phyloP scores from a whole-genome alignment of 2,888 invertebrate genomes.

The Nycteola revayana region DNA sequence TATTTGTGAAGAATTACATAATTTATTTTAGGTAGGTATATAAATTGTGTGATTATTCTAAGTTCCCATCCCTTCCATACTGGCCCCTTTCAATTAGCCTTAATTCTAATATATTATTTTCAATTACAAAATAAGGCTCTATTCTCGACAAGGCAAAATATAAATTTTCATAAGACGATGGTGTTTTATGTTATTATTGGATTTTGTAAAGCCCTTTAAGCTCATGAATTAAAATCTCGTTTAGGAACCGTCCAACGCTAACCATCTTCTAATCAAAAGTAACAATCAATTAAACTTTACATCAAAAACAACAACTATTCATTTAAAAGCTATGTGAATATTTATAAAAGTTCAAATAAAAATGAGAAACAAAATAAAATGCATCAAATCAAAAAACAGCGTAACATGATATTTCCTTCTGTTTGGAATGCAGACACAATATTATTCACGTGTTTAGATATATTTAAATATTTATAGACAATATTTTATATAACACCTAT shows the following conservation, averaged over 20 bases:
- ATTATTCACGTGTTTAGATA: slow-evolving; percentile 48
- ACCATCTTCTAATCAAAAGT: slow-evolving; percentile 48
- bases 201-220: slow-evolving; percentile 41
- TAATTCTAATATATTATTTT: slow-evolving; percentile 50
- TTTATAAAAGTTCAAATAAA: slow-evolving; percentile 23
- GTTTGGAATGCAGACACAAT: slow-evolving; percentile 55
- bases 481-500: slow-evolving; percentile 51
- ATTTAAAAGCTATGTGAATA: slow-evolving; percentile 45
- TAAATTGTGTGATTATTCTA: slow-evolving; percentile 29
- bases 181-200: slow-evolving; percentile 27
- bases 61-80: slow-evolving; percentile 43
- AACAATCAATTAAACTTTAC: slow-evolving; percentile 66
- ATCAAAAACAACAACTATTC: slow-evolving; percentile 56
- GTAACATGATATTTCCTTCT: slow-evolving; percentile 42
- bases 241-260: slow-evolving; percentile 61
- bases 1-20: slow-evolving; percentile 33
- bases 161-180: slow-evolving; percentile 42
- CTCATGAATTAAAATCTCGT: slow-evolving; percentile 42
- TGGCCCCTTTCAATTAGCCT: slow-evolving; percentile 66
- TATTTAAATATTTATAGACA: slow-evolving; percentile 30
- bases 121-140: slow-evolving; percentile 61
- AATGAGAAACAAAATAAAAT: slow-evolving; percentile 43
- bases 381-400: slow-evolving; percentile 40
- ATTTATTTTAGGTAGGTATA: slow-evolving; percentile 30
- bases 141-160: slow-evolving; percentile 60